A percentile compares a stretch with the other conserved stretches of the same genome.
Conservation (phyloP, 2,113 vertebrate genomes). For the Polypterus senegalus region DNA sequence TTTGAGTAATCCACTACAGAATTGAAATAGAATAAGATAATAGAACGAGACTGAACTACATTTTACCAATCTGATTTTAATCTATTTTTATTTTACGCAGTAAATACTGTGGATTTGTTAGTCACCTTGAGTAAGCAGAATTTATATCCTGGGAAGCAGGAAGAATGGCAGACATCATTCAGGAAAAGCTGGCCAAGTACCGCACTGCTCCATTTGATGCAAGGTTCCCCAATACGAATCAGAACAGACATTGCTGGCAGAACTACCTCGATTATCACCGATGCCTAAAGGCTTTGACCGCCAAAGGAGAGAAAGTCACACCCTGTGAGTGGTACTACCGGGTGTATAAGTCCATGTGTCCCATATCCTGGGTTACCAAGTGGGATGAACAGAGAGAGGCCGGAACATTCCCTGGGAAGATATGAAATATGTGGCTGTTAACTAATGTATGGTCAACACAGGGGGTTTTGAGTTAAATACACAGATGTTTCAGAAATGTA, state of each 20-base stretch:
- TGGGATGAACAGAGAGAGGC: constrained; percentile 34
- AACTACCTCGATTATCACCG: constrained; percentile 47
- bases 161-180: constrained; percentile 38
- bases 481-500: no score
- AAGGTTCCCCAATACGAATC: constrained; percentile 50
- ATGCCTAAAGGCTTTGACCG: constrained; percentile 38
- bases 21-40: no score
- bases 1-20: no score
- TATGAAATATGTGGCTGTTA: constrained; percentile 19
- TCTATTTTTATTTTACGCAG: no score
- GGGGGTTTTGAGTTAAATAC: no score
- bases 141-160: neutral
- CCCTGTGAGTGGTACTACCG: constrained; percentile 41
- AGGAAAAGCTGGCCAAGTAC: constrained; percentile 41
- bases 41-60: no score
- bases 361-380: constrained; percentile 32
- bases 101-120: no score
- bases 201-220: constrained; percentile 48
- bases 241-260: constrained; percentile 46
- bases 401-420: constrained; percentile 39
- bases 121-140: no score
- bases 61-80: no score
- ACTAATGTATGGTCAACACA: no score
- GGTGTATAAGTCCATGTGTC: constrained; percentile 43
- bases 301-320: constrained; percentile 30